Percentiles rank a stretch among this genome's conserved stretches.
Evolutionary conservation across 2,113 vertebrate genomes (phyloP).

Genomic region (Muntiacus reevesi): DNA sequence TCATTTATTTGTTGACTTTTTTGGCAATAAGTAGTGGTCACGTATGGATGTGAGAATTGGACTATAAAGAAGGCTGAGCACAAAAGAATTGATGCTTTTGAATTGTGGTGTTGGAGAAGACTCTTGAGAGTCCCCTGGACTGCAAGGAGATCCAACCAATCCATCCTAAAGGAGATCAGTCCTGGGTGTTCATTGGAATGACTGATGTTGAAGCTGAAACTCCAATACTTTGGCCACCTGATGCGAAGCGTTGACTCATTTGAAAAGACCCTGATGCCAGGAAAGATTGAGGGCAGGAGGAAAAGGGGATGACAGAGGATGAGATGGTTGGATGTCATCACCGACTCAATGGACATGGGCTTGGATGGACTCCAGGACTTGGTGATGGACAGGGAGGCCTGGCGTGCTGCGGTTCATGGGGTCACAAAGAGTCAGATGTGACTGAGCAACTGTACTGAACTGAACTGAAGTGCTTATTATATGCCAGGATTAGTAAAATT

Average conservation of each 20-base stretch:
- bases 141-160: not conserved
- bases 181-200: not conserved
- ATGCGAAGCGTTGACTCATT: not conserved
- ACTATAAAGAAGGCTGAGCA: not conserved
- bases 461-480: not conserved
- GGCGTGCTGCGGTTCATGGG: not conserved
- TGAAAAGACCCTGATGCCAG: not conserved
- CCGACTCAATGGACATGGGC: not conserved
- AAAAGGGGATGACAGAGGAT: not conserved
- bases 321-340: not conserved
- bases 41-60: not conserved
- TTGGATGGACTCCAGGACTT: not conserved
- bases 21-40: not conserved
- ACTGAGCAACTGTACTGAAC: not conserved
- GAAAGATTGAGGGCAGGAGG: not conserved
- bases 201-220: not conserved
- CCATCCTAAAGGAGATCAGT: not conserved
- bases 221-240: not conserved
- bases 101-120: not conserved
- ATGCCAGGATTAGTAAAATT: not conserved
- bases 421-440: fast-evolving
- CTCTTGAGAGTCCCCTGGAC: not conserved
- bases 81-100: not conserved
- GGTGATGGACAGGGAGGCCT: not conserved
- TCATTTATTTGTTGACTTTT: not conserved